Evolutionary conservation across 2,888 invertebrate genomes (phyloP).

Genomic region (Dusona sp.): DNA sequence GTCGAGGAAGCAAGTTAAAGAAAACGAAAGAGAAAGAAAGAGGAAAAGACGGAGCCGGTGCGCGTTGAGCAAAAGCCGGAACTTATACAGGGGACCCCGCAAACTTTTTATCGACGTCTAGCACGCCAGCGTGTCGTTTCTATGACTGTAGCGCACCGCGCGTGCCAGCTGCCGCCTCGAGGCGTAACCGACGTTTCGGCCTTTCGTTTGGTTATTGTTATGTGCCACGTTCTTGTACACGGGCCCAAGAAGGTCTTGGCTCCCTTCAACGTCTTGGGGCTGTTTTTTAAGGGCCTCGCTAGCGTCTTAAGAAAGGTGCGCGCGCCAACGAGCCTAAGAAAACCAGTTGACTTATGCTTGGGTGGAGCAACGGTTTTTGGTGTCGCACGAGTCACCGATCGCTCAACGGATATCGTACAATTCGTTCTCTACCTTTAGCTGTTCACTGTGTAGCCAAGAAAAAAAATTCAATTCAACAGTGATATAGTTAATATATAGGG

Average conservation of each 20-base stretch:
- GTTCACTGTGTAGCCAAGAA: background rate
- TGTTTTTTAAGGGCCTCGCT: conserved; percentile 60
- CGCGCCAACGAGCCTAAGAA: conserved; percentile 58
- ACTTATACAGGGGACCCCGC: conserved; percentile 46
- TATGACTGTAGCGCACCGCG: conserved; percentile 77
- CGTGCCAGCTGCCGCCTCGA: conserved; percentile 84
- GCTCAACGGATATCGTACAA: conserved; percentile 56
- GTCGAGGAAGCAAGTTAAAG: conserved; percentile 68
- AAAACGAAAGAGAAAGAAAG: conserved; percentile 61
- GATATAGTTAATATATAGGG: background rate
- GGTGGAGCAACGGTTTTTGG: conserved; percentile 75
- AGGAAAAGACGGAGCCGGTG: conserved; percentile 67
- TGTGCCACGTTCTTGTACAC: conserved; percentile 67
- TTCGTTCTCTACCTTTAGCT: conserved; percentile 5
- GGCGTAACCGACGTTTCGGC: conserved; percentile 85
- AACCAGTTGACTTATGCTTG: conserved; percentile 72
- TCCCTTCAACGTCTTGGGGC: conserved; percentile 69
- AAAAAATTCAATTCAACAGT: conserved; percentile 16
- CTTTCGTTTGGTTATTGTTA: conserved; percentile 81
- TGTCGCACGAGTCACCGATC: conserved; percentile 67
- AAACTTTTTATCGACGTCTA: conserved; percentile 65
- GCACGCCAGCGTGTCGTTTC: conserved; percentile 56
- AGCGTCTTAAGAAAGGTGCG: conserved; percentile 80
- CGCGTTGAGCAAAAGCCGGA: conserved; percentile 45
- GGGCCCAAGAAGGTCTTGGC: conserved; percentile 70